Conservation (phyloP, 2,888 invertebrate genomes). For the Druceiella hillmani region DNA sequence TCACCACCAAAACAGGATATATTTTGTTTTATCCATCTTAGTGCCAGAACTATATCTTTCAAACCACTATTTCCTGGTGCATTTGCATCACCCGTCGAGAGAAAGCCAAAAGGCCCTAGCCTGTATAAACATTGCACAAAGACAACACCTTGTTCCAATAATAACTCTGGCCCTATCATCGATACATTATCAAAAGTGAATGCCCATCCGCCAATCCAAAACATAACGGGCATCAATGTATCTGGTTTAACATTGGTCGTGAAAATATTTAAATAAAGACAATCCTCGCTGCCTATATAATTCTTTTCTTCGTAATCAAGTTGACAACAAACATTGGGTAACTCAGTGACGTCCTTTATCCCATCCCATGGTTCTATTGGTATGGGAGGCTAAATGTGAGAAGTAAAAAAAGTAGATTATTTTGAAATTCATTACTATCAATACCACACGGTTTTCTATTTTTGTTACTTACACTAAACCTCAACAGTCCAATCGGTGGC, state of each 20-base stretch:
- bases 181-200: conserved; percentile 32
- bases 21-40: conserved; percentile 44
- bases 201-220: conserved; percentile 43
- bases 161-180: conserved; percentile 35
- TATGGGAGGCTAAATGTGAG: conserved; percentile 36
- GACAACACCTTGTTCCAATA: conserved; percentile 35
- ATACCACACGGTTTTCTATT: conserved; percentile 6
- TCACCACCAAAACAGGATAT: conserved; percentile 43
- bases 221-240: conserved; percentile 44
- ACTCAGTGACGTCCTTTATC: conserved; percentile 33
- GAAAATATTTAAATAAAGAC: conserved; percentile 40
- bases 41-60: conserved; percentile 42
- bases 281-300: conserved; percentile 38
- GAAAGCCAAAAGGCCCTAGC: conserved; percentile 44
- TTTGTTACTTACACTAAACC: conserved; percentile 37
- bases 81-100: conserved; percentile 38
- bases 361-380: conserved; percentile 33
- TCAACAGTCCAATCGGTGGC: conserved; percentile 35
- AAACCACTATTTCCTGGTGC: conserved; percentile 46
- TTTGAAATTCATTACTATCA: conserved; percentile 6
- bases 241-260: conserved; percentile 33
- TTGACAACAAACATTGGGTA: conserved; percentile 21
- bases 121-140: conserved; percentile 43
- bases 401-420: background rate
- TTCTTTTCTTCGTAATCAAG: conserved; percentile 15